Base-by-base conservation (phyloP, 1,140 invertebrate species). In the Lasioglossum albipes region DNA sequence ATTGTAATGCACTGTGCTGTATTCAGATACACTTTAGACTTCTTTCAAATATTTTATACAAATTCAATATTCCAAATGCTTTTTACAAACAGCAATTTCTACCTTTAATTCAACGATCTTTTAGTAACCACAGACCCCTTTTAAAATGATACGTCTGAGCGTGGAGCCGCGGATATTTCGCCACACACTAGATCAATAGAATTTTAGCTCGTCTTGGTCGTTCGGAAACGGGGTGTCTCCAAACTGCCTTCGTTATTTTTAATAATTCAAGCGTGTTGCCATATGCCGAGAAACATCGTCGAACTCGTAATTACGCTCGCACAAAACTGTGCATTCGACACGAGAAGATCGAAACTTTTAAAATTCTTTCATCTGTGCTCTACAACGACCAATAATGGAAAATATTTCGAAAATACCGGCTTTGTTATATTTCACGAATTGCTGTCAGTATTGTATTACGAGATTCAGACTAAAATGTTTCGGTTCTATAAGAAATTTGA, bases 211-310 rank as follows among this genome's bases (percentile, higher is more conserved):
- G 75, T 52, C 36, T 66, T 57, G 68, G 7, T 71, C 49, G 69
- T 61, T 82, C 57, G 77, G 49, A n/a, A 70, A 80, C 62, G 62
- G 62, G 27, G 2, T 81, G 12, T 68, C 62, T 54, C 2, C 27
- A 66, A 68, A 68, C 62, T 59, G 52, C 67, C 74, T 67, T 87
- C 85, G 82, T 87, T 87, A 87, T 87, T 87, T 87, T 81, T 80
- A 87, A 75, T 86, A 82, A 87, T 62, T 79, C 85, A 31, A 84
- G 59, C 85, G 80, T 79, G 41, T 36, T 22, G 42, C 62, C 54
- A 49, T 57, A 41, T 41, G 31, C 22, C 36, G 18, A 67, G 61
- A 65, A 54, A 80, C 70, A 75, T 72, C 78, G 59, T 75, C 22
- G 49, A 62, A 31, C 10, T 36, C n/a, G 18, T 78, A 31, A 61